Evolutionary conservation across 2,797 vertebrate species (phyloP).

Genomic region (Mionectes olivaceus): DNA sequence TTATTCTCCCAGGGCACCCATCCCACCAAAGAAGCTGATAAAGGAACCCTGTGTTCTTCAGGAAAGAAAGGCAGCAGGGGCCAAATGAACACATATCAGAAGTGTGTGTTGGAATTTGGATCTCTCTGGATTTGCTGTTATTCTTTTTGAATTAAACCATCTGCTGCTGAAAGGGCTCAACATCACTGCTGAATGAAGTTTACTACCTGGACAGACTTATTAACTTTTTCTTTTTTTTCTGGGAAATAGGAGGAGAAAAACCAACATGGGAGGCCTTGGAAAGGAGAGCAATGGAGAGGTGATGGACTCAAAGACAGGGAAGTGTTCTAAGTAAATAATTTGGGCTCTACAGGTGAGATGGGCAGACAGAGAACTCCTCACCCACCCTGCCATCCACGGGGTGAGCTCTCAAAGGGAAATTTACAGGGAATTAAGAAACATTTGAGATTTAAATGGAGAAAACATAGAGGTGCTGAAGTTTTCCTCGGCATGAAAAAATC

Average conservation of each 20-base stretch:
- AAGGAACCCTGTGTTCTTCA: neutral
- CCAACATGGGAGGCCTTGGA: rapidly evolving
- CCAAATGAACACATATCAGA: neutral
- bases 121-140: neutral
- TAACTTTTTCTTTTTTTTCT: neutral
- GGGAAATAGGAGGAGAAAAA: neutral
- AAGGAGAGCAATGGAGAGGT: neutral
- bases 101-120: neutral
- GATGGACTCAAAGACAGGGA: neutral
- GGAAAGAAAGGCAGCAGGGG: neutral
- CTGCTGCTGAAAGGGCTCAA: neutral
- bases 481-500: neutral
- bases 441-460: neutral
- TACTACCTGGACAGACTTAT: neutral
- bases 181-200: neutral
- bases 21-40: neutral
- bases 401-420: neutral
- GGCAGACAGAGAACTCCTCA: neutral
- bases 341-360: neutral
- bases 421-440: neutral
- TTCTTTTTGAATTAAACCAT: neutral
- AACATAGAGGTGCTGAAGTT: neutral
- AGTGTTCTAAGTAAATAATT: neutral
- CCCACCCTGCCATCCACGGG: rapidly evolving
- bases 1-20: neutral